Percentiles rank a stretch among this genome's conserved stretches.
These are phyloP conservation scores for Drosophila neocordata DNA, from an alignment of 1,140 invertebrate species.

Conservation along the genomic window DNA sequence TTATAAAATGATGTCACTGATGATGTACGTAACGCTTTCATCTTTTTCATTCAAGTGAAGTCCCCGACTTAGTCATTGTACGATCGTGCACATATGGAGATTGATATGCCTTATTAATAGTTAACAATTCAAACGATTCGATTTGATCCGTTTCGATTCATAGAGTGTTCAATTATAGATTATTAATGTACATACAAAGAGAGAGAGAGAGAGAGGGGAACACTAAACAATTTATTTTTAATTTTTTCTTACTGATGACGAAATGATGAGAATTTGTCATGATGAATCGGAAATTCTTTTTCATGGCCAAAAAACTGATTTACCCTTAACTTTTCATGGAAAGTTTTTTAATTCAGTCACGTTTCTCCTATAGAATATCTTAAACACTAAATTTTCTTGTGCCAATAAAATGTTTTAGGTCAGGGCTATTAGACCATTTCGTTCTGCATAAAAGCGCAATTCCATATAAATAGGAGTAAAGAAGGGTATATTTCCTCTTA, in stretches of 20 bases:
- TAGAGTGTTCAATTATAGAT: not conserved
- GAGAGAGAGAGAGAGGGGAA: not conserved
- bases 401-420: slow-evolving; percentile 15
- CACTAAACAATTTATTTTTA: not conserved
- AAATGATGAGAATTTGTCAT: not conserved
- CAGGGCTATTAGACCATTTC: slow-evolving; percentile 41
- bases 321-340: too few relatives aligned
- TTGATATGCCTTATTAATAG: not conserved
- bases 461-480: too few relatives aligned
- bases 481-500: too few relatives aligned
- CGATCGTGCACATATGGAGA: not conserved
- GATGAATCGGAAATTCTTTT: not conserved
- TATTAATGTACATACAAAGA: not conserved
- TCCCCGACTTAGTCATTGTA: not conserved
- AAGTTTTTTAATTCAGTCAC: slow-evolving; percentile 26
- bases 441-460: slow-evolving; percentile 24
- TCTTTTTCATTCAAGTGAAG: not conserved
- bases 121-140: not conserved
- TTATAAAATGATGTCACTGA: not conserved
- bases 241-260: not conserved
- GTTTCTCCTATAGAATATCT: slow-evolving; percentile 26
- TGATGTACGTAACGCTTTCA: slow-evolving; percentile 1
- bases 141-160: too few relatives aligned
- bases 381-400: not conserved
- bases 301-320: too few relatives aligned